These are phyloP conservation scores for Caenorhabditis sp. DNA, from an alignment of 2,888 invertebrate genomes.

Conservation along the genomic window DNA sequence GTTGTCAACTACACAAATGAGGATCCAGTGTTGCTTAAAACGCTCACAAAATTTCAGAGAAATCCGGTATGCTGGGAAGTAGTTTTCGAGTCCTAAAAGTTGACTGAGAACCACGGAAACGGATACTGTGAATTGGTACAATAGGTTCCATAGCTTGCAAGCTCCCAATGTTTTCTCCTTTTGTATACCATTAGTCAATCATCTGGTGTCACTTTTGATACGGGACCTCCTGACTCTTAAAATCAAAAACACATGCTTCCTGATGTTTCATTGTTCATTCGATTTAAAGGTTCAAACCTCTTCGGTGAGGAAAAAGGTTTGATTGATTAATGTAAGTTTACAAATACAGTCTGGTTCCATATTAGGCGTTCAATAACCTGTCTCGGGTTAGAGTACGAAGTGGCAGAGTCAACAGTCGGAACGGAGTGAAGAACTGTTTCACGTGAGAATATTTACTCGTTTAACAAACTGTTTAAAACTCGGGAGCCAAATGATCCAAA, in stretches of 20 bases:
- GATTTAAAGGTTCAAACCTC: background rate
- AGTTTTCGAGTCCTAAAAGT: too few relatives aligned
- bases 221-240: slow-evolving; percentile 14
- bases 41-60: too few relatives aligned
- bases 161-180: too few relatives aligned
- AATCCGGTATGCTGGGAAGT: too few relatives aligned
- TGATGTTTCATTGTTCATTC: background rate
- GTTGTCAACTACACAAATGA: too few relatives aligned
- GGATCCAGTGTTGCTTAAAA: too few relatives aligned
- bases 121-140: too few relatives aligned
- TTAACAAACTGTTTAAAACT: slow-evolving; percentile 28
- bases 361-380: slow-evolving; percentile 17
- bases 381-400: background rate
- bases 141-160: too few relatives aligned
- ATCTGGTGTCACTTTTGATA: background rate
- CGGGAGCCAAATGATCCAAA: slow-evolving; percentile 40
- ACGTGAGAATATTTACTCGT: slow-evolving; percentile 27
- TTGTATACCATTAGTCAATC: too few relatives aligned
- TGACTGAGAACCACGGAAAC: too few relatives aligned
- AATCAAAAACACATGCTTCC: background rate
- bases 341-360: background rate
- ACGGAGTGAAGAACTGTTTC: background rate
- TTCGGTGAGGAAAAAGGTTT: background rate
- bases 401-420: slow-evolving; percentile 7
- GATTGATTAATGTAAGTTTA: background rate